These are phyloP conservation scores for Syndactyla subalaris DNA, from an alignment of 2,797 vertebrate species.

Conservation along the genomic window DNA sequence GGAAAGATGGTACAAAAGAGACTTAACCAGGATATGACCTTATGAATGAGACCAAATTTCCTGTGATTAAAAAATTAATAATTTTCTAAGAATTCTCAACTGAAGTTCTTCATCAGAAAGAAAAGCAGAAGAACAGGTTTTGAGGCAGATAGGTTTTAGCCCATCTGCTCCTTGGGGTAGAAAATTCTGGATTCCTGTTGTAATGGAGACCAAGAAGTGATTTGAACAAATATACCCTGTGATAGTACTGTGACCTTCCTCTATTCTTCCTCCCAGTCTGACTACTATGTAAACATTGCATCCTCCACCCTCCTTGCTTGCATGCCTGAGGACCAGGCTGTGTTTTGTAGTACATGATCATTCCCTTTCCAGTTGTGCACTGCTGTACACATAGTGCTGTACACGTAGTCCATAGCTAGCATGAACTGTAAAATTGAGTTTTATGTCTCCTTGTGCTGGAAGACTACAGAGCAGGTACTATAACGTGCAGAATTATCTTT, in stretches of 20 bases:
- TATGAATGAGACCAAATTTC: not conserved
- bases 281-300: not conserved
- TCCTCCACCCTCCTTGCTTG: not conserved
- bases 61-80: not conserved
- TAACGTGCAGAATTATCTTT: not conserved
- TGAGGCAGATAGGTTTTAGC: not conserved
- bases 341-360: not conserved
- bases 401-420: not conserved
- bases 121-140: not conserved
- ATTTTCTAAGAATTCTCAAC: rapidly evolving
- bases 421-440: not conserved
- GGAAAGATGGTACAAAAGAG: not conserved
- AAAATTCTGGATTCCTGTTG: not conserved
- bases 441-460: not conserved
- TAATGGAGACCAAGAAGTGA: not conserved
- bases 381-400: not conserved
- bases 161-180: not conserved
- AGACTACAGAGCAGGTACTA: conserved; percentile 11
- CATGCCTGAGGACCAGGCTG: not conserved
- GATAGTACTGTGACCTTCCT: conserved; percentile 13
- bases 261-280: not conserved
- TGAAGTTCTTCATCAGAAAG: not conserved
- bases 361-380: not conserved
- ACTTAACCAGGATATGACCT: not conserved
- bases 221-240: not conserved